Evolutionary conservation across 2,797 vertebrate genomes (phyloP), one percentile per base, ranked within the genome.

Genomic region (Spea hammondii): DNA sequence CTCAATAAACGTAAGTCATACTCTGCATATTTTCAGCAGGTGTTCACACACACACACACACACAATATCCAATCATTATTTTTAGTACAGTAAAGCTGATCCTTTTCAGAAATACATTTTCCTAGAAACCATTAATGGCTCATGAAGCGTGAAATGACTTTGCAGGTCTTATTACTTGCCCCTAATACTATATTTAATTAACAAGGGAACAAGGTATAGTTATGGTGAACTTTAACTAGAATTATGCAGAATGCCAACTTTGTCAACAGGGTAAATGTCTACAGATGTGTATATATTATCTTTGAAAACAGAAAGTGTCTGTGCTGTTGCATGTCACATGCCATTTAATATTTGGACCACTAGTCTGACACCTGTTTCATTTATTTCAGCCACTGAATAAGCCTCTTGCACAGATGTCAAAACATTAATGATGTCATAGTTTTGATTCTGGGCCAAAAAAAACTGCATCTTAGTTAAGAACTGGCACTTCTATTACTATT

Each of bases 11-110:
- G 57, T 82, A 69, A 81, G 74, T 77, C 79, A 82, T 65, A n/a
- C 55, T 51, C 10, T 32, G 65, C 54, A 77, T 78, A 77, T 74
- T 82, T 74, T n/a, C 32, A 74, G 45, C 80, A 82, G 80, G 80
- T 82, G 80, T 54, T 47, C 17, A 65, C 4, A 68, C 47, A 77
- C 46, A 17, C 17, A 17, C 17, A 17, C 17, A 17, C 17, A 17
- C 77, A 48, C 5, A 48, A 44, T 7, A 73, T 45, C 70, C 48
- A 13, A 64, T 45, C 50, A 8, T 11, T 13, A 48, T 51, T 68
- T 73, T 79, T 13, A 17, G 14, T 64, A 60, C 59, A 12, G 12
- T 48, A 65, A 12, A 32, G 32, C 32, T 32, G 32, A 32, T 32
- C 32, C 32, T 32, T 32, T 32, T 11, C 32, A 32, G 44, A 46